Conservation (phyloP, 2,113 vertebrate species). For the Motacilla tschutschensis region DNA sequence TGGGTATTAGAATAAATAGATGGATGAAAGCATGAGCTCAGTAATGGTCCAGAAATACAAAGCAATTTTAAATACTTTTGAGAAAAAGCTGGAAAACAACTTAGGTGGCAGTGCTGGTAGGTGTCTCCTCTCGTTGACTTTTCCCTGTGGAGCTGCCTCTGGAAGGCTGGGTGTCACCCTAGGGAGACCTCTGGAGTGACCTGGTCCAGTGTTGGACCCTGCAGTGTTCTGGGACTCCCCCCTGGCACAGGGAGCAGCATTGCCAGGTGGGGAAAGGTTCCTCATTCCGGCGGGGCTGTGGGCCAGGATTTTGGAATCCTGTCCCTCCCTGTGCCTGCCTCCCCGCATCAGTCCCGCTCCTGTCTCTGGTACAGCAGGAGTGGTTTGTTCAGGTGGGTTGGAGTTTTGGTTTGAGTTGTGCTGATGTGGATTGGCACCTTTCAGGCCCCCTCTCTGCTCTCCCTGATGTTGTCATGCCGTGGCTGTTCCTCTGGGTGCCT, state of each 20-base stretch:
- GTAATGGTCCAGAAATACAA: background rate
- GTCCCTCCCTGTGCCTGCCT: background rate
- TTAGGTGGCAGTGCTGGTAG: background rate
- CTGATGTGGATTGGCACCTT: rapidly evolving
- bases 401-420: background rate
- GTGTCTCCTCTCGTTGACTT: background rate
- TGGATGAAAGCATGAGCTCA: background rate
- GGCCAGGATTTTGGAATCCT: background rate
- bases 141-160: background rate
- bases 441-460: background rate
- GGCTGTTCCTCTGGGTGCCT: background rate
- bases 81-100: background rate
- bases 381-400: background rate
- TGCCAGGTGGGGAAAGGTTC: background rate
- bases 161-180: background rate
- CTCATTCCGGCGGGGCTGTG: background rate
- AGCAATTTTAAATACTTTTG: background rate
- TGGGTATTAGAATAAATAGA: background rate
- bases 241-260: background rate
- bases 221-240: background rate
- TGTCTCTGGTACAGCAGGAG: background rate
- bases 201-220: background rate
- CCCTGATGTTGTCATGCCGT: background rate
- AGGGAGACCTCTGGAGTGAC: background rate
- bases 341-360: background rate